These are phyloP conservation scores for Meles meles DNA, from an alignment of 2,113 vertebrate genomes.

Conservation along the genomic window DNA sequence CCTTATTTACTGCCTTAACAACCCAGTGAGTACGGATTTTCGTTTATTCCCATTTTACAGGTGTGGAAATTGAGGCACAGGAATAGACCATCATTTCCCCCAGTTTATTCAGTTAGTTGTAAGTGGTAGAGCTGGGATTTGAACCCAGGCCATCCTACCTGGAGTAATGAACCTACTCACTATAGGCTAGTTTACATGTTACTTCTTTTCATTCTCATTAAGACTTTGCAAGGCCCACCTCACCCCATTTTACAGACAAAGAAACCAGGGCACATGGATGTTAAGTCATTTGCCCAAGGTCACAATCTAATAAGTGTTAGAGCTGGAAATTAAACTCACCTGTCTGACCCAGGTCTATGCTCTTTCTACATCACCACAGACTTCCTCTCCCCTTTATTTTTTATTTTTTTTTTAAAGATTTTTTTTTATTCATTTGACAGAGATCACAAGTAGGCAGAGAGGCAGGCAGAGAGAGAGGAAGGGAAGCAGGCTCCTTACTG, in stretches of 20 bases:
- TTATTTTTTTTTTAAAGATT: no score
- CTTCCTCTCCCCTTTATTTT: neutral
- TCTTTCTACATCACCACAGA: neutral
- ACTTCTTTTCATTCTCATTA: neutral
- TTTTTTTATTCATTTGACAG: no score
- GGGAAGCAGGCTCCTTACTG: no score
- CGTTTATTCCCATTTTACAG: conserved; percentile 1
- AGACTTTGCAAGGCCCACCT: neutral
- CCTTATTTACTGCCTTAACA: conserved; percentile 8
- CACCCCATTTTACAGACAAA: neutral
- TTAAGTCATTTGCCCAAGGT: neutral
- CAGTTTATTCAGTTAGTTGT: neutral
- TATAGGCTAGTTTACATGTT: neutral
- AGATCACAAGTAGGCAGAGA: no score
- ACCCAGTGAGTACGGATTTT: neutral
- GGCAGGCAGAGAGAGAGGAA: no score
- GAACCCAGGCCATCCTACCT: neutral
- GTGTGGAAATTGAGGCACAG: conserved; percentile 23
- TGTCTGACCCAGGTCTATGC: neutral
- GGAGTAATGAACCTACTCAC: neutral
- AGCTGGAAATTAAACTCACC: neutral
- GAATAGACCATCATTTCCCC: neutral
- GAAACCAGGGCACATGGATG: neutral
- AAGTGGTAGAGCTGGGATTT: conserved; percentile 19
- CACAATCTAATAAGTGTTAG: neutral